phyloP scores from a whole-genome alignment of 2,797 vertebrate genomes.

The Gambusia yucatana region DNA sequence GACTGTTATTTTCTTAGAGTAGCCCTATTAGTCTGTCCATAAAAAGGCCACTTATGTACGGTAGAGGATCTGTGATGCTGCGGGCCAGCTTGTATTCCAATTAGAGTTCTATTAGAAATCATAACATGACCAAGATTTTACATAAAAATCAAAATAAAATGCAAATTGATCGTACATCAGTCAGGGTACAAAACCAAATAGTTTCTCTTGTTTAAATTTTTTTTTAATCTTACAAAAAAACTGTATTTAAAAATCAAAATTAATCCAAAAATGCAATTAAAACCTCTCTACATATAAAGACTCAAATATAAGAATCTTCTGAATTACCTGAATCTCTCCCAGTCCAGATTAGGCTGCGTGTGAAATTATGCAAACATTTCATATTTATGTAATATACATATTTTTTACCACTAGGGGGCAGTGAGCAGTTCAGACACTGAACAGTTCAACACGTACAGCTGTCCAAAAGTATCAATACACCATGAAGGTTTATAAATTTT shows the following conservation, averaged over 20 bases:
- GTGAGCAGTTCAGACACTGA: conserved; percentile 45
- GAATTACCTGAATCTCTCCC: not conserved
- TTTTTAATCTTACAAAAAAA: too few relatives aligned
- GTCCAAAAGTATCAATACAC: not conserved
- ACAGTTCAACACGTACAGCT: not conserved
- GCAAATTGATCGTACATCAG: not conserved
- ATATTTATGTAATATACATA: too few relatives aligned
- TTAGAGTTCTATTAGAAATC: too few relatives aligned
- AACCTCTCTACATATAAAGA: not conserved
- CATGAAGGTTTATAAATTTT: not conserved
- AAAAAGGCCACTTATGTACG: not conserved
- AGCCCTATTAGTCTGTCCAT: too few relatives aligned
- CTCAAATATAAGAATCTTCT: not conserved
- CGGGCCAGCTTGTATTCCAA: not conserved
- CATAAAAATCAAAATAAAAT: not conserved
- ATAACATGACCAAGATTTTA: not conserved
- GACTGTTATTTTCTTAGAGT: too few relatives aligned
- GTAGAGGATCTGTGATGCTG: not conserved
- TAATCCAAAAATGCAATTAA: not conserved
- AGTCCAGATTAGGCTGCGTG: not conserved
- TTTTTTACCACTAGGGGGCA: conserved; percentile 78
- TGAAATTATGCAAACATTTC: not conserved
- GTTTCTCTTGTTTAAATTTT: not conserved
- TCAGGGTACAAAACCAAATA: not conserved
- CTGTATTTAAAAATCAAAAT: not conserved